Percentiles rank a stretch among this genome's conserved stretches.
These are phyloP conservation scores for Scaptomyza montana DNA, from an alignment of 1,140 invertebrate species.

Conservation along the genomic window DNA sequence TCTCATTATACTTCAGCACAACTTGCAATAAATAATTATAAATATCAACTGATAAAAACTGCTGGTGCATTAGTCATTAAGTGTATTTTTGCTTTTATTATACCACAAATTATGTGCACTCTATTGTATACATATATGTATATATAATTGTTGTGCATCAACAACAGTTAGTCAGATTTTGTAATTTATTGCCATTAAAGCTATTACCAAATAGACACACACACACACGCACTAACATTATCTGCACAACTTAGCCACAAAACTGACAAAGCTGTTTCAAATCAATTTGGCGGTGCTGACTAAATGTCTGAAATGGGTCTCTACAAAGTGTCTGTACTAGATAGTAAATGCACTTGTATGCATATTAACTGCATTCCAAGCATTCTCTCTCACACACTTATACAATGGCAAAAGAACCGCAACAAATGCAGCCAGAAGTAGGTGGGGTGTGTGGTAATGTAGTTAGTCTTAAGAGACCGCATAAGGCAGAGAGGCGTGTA, in stretches of 20 bases:
- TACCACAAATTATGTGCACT: not conserved
- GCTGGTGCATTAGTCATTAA: slow-evolving; percentile 25
- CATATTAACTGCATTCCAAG: slow-evolving; percentile 79
- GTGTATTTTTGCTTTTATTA: too few species aligned
- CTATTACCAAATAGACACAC: not conserved
- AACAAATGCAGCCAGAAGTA: slow-evolving; percentile 18
- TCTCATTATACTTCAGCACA: too few species aligned
- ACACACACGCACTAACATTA: not conserved
- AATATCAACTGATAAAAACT: slow-evolving; percentile 13
- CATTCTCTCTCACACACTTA: slow-evolving; percentile 13
- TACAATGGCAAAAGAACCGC: slow-evolving; percentile 58
- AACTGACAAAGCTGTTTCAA: slow-evolving; percentile 10
- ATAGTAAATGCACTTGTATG: slow-evolving; percentile 35
- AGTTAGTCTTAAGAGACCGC: slow-evolving; percentile 44
- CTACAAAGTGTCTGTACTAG: not conserved
- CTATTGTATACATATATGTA: not conserved
- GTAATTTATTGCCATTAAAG: slow-evolving; percentile 3
- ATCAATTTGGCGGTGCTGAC: slow-evolving; percentile 6
- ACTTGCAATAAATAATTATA: not conserved
- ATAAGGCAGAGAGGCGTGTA: slow-evolving; percentile 79
- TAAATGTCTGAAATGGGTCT: not conserved
- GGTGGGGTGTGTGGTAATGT: not conserved
- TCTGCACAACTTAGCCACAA: not conserved
- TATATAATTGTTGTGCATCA: not conserved
- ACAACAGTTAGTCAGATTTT: slow-evolving; percentile 35